A percentile compares a stretch with the other conserved stretches of the same genome.
Conservation (phyloP, 2,888 invertebrate species). For the Pharmacophagus antenor region DNA sequence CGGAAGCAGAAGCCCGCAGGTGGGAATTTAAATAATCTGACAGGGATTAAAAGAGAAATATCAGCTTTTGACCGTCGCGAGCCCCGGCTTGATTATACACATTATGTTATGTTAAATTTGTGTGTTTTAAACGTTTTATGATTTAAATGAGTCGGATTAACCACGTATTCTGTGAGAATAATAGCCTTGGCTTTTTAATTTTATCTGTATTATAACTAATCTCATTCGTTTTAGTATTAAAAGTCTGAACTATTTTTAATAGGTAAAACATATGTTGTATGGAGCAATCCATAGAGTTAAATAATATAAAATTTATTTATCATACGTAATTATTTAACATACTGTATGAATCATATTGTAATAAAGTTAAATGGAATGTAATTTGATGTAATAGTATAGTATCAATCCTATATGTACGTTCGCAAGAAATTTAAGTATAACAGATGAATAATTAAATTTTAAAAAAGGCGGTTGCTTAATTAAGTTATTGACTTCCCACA, state of each 20-base stretch:
- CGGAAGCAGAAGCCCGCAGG: conserved; percentile 68
- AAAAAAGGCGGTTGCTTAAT: too few species aligned
- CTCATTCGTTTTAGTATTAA: background rate
- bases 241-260: background rate
- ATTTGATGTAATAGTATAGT: too few species aligned
- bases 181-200: conserved; percentile 33
- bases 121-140: conserved; percentile 57
- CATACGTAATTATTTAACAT: too few species aligned
- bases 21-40: conserved; percentile 82
- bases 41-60: conserved; percentile 80
- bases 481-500: too few species aligned
- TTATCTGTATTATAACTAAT: conserved; percentile 6
- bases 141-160: conserved; percentile 59
- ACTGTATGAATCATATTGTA: too few species aligned
- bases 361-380: background rate
- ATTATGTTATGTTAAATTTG: conserved; percentile 63
- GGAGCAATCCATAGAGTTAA: too few species aligned
- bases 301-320: too few species aligned
- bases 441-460: too few species aligned
- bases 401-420: too few species aligned
- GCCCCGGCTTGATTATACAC: conserved; percentile 61
- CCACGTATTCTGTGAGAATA: conserved; percentile 35
- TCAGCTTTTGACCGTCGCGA: conserved; percentile 77
- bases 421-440: too few species aligned
- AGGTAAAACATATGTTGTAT: background rate